Evolutionary conservation across 2,113 vertebrate genomes (phyloP).

Genomic region (Fulmarus glacialis): DNA sequence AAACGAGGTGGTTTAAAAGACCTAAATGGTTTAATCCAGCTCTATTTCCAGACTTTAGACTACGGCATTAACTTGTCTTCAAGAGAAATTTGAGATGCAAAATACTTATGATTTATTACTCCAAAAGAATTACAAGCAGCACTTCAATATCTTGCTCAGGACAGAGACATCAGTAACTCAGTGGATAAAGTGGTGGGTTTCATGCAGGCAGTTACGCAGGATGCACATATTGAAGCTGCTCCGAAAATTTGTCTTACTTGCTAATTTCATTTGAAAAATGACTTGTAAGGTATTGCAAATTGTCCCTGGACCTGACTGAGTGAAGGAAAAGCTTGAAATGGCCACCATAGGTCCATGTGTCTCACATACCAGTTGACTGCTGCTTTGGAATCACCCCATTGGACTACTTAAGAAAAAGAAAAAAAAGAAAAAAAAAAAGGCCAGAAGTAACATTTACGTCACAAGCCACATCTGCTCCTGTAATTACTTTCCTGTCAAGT

Average conservation of each 20-base stretch:
- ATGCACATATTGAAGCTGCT: background rate
- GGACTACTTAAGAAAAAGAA: background rate
- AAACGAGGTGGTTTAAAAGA: background rate
- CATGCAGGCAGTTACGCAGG: background rate
- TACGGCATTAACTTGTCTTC: background rate
- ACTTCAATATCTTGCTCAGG: background rate
- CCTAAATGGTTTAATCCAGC: background rate
- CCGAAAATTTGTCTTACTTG: background rate
- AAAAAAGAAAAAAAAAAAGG: background rate
- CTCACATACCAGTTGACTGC: background rate
- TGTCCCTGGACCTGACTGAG: background rate
- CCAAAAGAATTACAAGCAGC: background rate
- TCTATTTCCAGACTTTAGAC: background rate
- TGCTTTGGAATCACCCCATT: background rate
- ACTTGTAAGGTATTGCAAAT: background rate
- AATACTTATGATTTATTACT: background rate
- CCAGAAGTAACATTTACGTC: slow-evolving; percentile 52
- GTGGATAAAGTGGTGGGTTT: background rate
- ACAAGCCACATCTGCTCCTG: slow-evolving; percentile 45
- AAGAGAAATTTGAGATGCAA: background rate
- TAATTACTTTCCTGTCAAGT: slow-evolving; percentile 22
- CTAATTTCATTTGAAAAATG: background rate
- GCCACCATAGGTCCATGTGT: background rate
- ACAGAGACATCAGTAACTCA: background rate
- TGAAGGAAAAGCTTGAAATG: background rate